Conservation (phyloP, 2,888 invertebrate species). For the Trichopoda pennipes region DNA sequence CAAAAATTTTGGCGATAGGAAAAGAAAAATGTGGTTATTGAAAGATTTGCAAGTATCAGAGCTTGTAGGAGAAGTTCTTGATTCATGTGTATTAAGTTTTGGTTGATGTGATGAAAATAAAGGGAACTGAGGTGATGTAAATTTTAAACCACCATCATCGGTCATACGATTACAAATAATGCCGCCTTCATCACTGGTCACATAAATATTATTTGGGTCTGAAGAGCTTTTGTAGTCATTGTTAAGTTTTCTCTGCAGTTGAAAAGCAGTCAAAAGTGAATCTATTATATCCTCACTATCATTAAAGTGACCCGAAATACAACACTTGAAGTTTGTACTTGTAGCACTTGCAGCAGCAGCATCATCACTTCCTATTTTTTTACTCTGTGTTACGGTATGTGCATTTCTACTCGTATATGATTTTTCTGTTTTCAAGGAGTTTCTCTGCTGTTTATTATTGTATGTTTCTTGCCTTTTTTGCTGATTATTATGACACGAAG, state of each 20-base stretch:
- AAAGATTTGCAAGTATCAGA: not conserved
- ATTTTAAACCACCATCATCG: constrained; percentile 25
- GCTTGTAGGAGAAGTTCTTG: constrained; percentile 5
- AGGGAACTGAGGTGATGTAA: constrained; percentile 27
- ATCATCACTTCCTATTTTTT: constrained; percentile 26
- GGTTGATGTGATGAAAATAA: constrained; percentile 38
- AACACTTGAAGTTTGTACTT: constrained; percentile 67
- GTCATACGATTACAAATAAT: constrained; percentile 13
- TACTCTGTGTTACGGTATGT: constrained; percentile 28
- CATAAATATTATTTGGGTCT: constrained; percentile 52
- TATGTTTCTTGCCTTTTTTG: constrained; percentile 70
- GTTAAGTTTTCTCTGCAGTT: constrained; percentile 78
- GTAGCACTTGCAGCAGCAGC: constrained; percentile 36
- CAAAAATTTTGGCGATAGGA: constrained; percentile 80
- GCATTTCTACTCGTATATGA: constrained; percentile 57
- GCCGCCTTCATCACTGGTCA: constrained; percentile 30
- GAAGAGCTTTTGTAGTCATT: constrained; percentile 38
- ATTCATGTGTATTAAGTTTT: constrained; percentile 32
- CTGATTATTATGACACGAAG: constrained; percentile 65
- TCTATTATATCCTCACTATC: constrained; percentile 80
- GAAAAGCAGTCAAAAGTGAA: constrained; percentile 80
- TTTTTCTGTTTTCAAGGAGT: constrained; percentile 73
- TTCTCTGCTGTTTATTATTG: constrained; percentile 54
- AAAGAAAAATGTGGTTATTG: constrained; percentile 65
- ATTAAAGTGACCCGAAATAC: constrained; percentile 71